These are phyloP conservation scores for Papilio xuthus DNA, from an alignment of 1,140 invertebrate species.

Conservation along the genomic window DNA sequence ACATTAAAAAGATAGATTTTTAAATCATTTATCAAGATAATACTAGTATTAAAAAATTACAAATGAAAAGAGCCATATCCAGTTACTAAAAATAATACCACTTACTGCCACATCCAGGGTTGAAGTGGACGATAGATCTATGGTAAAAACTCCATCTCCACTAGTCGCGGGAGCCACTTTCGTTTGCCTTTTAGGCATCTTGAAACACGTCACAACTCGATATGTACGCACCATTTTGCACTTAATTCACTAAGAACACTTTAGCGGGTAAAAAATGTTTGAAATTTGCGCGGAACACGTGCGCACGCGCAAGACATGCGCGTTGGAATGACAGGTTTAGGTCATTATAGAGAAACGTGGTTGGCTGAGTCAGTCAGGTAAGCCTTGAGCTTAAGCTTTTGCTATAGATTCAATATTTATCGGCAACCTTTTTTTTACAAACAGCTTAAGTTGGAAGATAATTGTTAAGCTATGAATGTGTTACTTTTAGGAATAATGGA, in stretches of 20 bases:
- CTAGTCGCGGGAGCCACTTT: constrained; percentile 66
- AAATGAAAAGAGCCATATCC: not conserved
- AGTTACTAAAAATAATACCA: constrained; percentile 30
- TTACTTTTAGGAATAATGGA: not conserved
- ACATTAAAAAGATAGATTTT: too few relatives aligned
- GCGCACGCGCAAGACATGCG: constrained; percentile 61
- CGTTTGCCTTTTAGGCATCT: constrained; percentile 59
- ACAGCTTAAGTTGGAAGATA: not conserved
- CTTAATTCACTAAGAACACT: constrained; percentile 39
- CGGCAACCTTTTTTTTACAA: constrained; percentile 12
- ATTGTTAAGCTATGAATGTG: not conserved
- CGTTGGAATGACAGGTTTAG: constrained; percentile 72
- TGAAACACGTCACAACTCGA: constrained; percentile 67
- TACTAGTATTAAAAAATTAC: not conserved
- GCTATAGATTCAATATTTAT: constrained; percentile 9
- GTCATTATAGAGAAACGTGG: constrained; percentile 65
- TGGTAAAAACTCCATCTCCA: constrained; percentile 68
- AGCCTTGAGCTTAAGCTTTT: constrained; percentile 29
- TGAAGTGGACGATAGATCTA: constrained; percentile 72
- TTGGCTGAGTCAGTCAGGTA: constrained; percentile 62
- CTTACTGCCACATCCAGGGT: constrained; percentile 73
- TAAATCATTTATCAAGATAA: too few relatives aligned
- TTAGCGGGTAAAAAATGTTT: constrained; percentile 39
- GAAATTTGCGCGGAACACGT: constrained; percentile 47
- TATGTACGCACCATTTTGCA: constrained; percentile 67